A percentile compares a stretch with the other conserved stretches of the same genome.
Evolutionary conservation across 2,113 vertebrate genomes (phyloP).

Genomic region (Percina caprodes): DNA sequence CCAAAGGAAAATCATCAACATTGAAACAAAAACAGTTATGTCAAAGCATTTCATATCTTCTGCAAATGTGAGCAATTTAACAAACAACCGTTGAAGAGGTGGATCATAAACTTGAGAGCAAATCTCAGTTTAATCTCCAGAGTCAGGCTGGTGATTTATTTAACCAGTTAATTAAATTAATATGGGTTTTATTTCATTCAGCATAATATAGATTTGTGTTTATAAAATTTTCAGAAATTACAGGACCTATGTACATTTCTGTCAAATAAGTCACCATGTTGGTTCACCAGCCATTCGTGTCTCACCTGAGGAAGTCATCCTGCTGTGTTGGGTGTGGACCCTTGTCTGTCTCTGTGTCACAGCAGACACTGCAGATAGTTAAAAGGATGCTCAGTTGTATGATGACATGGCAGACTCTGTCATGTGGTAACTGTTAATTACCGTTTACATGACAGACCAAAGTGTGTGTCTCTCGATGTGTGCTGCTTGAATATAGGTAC

Average conservation of each 20-base stretch:
- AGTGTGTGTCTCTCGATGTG: conserved; percentile 45
- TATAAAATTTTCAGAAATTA: too few relatives aligned
- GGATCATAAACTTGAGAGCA: too few relatives aligned
- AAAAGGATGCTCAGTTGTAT: conserved; percentile 38
- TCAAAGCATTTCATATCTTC: too few relatives aligned
- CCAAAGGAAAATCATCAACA: too few relatives aligned
- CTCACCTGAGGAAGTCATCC: conserved; percentile 28
- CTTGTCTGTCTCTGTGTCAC: conserved; percentile 28
- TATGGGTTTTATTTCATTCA: too few relatives aligned
- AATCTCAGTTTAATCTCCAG: too few relatives aligned
- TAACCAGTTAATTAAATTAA: too few relatives aligned
- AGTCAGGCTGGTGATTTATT: too few relatives aligned
- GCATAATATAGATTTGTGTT: too few relatives aligned
- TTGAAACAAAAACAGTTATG: too few relatives aligned
- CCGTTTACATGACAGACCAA: conserved; percentile 31
- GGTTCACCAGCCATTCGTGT: conserved; percentile 2
- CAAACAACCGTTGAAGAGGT: too few relatives aligned
- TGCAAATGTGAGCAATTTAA: too few relatives aligned
- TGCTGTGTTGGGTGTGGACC: conserved; percentile 35
- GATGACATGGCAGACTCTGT: conserved; percentile 46
- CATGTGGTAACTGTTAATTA: conserved; percentile 56
- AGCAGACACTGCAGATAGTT: conserved; percentile 31
- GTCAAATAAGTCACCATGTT: neutral
- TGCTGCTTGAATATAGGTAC: conserved; percentile 9
- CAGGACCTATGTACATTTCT: neutral